Base-by-base conservation (phyloP, 2,888 invertebrate species). In the Pollenia angustigena region DNA sequence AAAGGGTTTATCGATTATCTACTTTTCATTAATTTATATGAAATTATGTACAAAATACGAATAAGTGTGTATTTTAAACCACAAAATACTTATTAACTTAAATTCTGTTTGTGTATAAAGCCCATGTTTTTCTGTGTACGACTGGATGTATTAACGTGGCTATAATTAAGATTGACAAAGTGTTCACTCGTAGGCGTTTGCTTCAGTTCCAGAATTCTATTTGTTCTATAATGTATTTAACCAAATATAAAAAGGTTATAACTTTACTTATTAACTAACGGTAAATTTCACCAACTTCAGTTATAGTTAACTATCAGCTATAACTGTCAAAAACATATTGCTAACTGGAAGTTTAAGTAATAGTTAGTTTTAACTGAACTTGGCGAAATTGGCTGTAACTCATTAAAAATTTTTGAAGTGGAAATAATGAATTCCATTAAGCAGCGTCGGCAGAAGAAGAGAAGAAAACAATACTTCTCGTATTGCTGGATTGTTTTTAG, bases 101-200 rank as follows among this genome's bases (percentile, higher is more conserved):
- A 18, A 42, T 54, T 54, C 11, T 18, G 1, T 7, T 23, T 56
- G 16, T 7, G 58, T 9, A 23, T 10, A 50, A 10, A 62, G 14
- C 9, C 40, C 42, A 60, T 40, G 52, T 40, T 52, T 69, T 50
- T 40, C 11, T 78, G 42, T 71, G 52, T 52, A 76, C 32, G 46
- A 69, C 11, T 64, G 32, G 42, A 56, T 74, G 60, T 66, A 23
- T 62, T 62, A 48, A 71, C 52, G 46, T 62, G 60, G 68, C 54
- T 74, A 66, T 88, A 87, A 87, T 88, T 87, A 87, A 85, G 82
- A 85, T 80, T 88, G 88, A 88, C 87, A 88, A 85, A 88, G 87
- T 87, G 87, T 81, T 87, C 81, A 64, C 23, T 78, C 71, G 72
- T 76, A 86, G 80, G 87, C 80, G 83, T 86, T 81, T 64, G 66